Base-by-base conservation (phyloP, 2,888 invertebrate species). In the Lepidocyrtinus sp. region DNA sequence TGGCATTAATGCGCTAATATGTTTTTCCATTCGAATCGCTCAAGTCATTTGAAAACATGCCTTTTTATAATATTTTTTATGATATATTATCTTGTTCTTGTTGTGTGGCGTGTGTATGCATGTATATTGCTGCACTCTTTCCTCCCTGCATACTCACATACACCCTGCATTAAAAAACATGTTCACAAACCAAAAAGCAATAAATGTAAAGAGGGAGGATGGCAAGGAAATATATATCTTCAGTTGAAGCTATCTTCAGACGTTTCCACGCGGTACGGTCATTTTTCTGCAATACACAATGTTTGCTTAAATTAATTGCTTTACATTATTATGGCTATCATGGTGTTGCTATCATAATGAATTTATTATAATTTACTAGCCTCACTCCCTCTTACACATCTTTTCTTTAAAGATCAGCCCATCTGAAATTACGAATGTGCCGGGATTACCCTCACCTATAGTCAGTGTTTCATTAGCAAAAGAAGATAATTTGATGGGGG, bases 231-330 rank as follows among this genome's bases (percentile, higher is more conserved):
- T 50, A 50, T 36, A 36, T 50, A 50, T 50, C 50, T 50, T 50
- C 17, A n/a, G 50, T 50, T n/a, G n/a, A n/a, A n/a, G n/a, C n/a
- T n/a, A n/a, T n/a, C n/a, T n/a, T n/a, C n/a, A n/a, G n/a, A n/a
- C n/a, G n/a, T n/a, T n/a, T n/a, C 50, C 50, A 50, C 50, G 50
- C 50, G 50, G n/a, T 50, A 50, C 12, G 50, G 2, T 50, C 50
- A n/a, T 50, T 50, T 50, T 50, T 50, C 15, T 12, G 12, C 15
- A 12, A 50, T n/a, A 17, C 17, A 50, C 50, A 17, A 50, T 78
- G 77, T 78, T 78, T 78, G 77, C 70, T 78, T 65, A 78, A 78
- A 78, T 78, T 78, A 78, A 78, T 78, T 78, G 77, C 77, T 78
- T 72, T 62, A 62, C 70, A 72, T 78, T 78, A 78, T 78, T 72